These are phyloP conservation scores for Cantharis nigra DNA, from an alignment of 2,888 invertebrate species.

Conservation along the genomic window DNA sequence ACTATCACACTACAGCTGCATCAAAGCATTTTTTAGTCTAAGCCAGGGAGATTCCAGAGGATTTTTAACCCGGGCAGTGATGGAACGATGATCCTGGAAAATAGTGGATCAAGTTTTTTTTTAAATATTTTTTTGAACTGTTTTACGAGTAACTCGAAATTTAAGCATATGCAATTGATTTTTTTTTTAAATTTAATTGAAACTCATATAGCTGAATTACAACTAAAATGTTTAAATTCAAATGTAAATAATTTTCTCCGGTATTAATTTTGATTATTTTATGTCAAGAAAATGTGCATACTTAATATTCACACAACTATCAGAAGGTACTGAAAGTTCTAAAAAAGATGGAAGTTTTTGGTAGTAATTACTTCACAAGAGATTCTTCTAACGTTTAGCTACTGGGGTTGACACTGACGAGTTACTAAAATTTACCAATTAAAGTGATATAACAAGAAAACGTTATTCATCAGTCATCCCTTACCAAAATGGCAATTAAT, in stretches of 20 bases:
- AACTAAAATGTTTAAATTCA: too few species aligned
- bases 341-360: background rate
- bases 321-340: background rate
- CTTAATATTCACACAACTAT: background rate
- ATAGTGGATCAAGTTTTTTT: background rate
- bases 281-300: background rate
- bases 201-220: background rate
- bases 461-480: background rate
- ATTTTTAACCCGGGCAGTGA: background rate
- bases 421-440: background rate
- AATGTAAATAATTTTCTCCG: background rate
- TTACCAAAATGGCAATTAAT: background rate
- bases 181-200: background rate
- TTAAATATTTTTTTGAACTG: background rate
- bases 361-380: background rate
- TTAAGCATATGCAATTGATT: background rate
- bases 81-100: background rate
- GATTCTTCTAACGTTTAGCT: background rate
- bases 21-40: background rate
- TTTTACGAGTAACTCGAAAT: background rate
- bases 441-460: background rate
- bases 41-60: background rate
- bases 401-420: background rate
- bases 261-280: background rate
- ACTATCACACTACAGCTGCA: background rate